Base-by-base conservation (phyloP, 2,113 vertebrate species). In the Chamaetylas fuelleborni region DNA sequence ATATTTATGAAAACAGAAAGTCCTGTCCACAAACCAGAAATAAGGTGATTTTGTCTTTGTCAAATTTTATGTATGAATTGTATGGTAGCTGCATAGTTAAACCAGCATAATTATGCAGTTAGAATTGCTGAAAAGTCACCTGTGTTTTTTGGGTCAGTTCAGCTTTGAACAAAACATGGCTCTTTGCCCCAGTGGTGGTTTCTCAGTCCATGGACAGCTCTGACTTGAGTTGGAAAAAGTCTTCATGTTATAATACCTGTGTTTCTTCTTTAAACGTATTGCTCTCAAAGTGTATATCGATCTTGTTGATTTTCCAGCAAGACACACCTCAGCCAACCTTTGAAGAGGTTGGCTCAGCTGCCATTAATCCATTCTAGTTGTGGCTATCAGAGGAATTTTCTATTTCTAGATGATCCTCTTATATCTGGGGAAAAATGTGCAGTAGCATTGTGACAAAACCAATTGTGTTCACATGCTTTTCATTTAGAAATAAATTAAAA, bases 281-380 rank as follows among this genome's bases (percentile, higher is more conserved):
- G 25, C 28, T 82, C 17, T 65, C 66, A 43, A 38, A 1, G 1
- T 14, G 9, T 13, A 9, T 12, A 15, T 0, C 0, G 1, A 40
- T 19, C 28, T 65, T 51, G 5, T 45, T 51, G 31, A 14, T 78
- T 43, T 69, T 81, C 64, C 61, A 33, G 24, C 11, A 89, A 92
- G 36, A 19, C 2, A 4, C 53, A 73, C 7, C 14, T 65, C 36
- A 57, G 17, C 9, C 22, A 79, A 66, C 1, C 12, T 70, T 80
- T 78, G 33, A 51, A 70, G 38, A 62, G 1, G 28, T 53, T 64
- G 66, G 7, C 4, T 89, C 24, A 48, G 28, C 57, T 65, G 36
- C 28, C 24, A 15, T 57, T 60, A 48, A 23, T 38, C 33, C 14
- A 26, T 71, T 66, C 12, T 67, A 50, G 18, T 22, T 2, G 1